Evolutionary conservation across 2,113 vertebrate species (phyloP), one percentile per base, ranked within the genome.

Genomic region (Panthera uncia): DNA sequence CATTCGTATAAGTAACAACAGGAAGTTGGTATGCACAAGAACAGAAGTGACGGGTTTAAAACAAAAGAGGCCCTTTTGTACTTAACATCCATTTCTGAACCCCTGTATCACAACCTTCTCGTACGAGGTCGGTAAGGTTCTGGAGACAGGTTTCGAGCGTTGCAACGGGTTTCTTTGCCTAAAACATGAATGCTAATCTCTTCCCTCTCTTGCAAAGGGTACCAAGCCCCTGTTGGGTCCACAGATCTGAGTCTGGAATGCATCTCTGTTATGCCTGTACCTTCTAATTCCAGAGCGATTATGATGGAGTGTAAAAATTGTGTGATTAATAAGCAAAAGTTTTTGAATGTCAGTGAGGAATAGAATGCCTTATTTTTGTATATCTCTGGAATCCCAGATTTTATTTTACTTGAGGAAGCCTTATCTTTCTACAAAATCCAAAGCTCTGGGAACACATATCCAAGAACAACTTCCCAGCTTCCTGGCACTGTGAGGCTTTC

Each of bases 341-440:
- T 91, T 98, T 95, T 36, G 55, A 96, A 85, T 95, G 96, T 95
- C 94, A 96, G 57, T 96, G 90, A 48, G 19, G 78, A 92, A 95
- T 95, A 98, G 96, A 98, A 98, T 97, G 92, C 97, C 95, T 96
- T 98, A 97, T 93, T 98, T 98, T 65, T 98, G 74, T 95, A 66
- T 13, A 95, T 95, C 98, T 96, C 95, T 71, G 79, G 97, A 98
- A 98, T 97, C 92, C 97, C 89, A 98, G 97, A 33, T 92, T 89
- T 73, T 73, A 94, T 98, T 98, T 98, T 97, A 98, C 97, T 98
- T 97, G 97, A 97, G 98, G 86, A 97, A 98, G 96, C 96, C 95
- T 98, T 98, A 98, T 98, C 98, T 98, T 95, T 98, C 98, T 98
- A 97, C 96, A 97, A 97, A 98, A 97, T 96, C 94, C 85, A 89